Evolutionary conservation across 2,113 vertebrate species (phyloP).

Genomic region (Anoura caudifer): DNA sequence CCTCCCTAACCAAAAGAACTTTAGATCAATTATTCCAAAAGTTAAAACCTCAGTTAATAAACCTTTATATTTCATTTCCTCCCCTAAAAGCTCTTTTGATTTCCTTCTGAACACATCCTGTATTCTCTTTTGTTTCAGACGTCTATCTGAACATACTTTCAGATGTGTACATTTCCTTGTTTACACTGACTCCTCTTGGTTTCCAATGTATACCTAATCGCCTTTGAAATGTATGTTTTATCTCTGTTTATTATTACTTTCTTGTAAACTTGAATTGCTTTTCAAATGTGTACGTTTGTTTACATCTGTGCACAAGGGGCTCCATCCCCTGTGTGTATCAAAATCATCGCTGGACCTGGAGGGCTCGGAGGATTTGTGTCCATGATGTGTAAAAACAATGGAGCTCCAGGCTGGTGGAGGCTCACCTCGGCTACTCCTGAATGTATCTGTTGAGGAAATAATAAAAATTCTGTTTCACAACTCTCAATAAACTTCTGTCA

Average conservation of each 20-base stretch:
- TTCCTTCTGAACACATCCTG: background rate
- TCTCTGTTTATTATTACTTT: slow-evolving; percentile 2
- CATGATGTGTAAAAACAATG: background rate
- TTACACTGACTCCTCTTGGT: background rate
- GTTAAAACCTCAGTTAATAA: background rate
- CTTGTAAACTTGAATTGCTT: slow-evolving; percentile 31
- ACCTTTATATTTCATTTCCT: background rate
- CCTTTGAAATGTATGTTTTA: slow-evolving; percentile 18
- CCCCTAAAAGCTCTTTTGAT: background rate
- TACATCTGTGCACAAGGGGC: background rate
- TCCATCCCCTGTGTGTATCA: background rate
- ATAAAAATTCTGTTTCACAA: background rate
- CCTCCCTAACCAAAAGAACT: background rate
- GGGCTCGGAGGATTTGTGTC: background rate
- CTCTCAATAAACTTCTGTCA: background rate
- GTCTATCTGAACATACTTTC: background rate
- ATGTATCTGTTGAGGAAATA: background rate
- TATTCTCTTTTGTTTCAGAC: background rate
- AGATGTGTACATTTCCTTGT: background rate
- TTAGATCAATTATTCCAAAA: background rate
- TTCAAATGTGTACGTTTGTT: slow-evolving; percentile 14
- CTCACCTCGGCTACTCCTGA: background rate
- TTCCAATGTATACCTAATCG: background rate
- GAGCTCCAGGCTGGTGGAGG: background rate
- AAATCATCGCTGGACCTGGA: background rate